Percentiles rank a stretch among this genome's conserved stretches.
phyloP scores from a whole-genome alignment of 2,888 invertebrate species.

The Torymus tubicola region DNA sequence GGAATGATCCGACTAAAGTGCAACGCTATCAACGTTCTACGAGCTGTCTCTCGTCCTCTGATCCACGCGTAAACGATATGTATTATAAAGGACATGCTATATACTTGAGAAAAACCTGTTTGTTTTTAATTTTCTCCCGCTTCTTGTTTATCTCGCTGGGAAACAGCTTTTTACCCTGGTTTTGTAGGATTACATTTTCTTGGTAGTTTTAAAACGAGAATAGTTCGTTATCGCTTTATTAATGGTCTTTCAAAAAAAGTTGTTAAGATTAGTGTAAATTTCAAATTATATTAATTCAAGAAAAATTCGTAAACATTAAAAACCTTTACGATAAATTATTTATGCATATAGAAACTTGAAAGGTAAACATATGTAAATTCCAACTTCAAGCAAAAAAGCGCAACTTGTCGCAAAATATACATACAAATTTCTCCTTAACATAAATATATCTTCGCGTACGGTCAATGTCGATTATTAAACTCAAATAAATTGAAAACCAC shows the following conservation, averaged over 20 bases:
- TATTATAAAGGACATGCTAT: neutral
- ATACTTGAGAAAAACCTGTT: conserved; percentile 37
- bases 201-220: neutral
- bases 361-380: no score
- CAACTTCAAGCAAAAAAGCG: no score
- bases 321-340: no score
- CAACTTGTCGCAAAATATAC: no score
- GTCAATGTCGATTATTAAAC: neutral
- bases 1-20: conserved; percentile 66
- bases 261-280: no score
- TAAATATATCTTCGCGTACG: neutral
- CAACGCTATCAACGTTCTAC: conserved; percentile 55
- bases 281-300: no score
- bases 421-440: neutral
- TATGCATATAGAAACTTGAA: no score
- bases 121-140: conserved; percentile 27
- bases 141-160: conserved; percentile 27
- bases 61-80: no score
- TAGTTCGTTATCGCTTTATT: no score
- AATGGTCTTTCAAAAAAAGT: no score
- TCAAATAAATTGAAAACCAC: conserved; percentile 32
- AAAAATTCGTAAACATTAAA: no score
- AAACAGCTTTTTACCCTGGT: neutral
- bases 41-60: neutral
- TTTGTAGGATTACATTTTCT: neutral